phyloP scores from a whole-genome alignment of 2,113 vertebrate genomes.

The Chionodraco myersi region DNA sequence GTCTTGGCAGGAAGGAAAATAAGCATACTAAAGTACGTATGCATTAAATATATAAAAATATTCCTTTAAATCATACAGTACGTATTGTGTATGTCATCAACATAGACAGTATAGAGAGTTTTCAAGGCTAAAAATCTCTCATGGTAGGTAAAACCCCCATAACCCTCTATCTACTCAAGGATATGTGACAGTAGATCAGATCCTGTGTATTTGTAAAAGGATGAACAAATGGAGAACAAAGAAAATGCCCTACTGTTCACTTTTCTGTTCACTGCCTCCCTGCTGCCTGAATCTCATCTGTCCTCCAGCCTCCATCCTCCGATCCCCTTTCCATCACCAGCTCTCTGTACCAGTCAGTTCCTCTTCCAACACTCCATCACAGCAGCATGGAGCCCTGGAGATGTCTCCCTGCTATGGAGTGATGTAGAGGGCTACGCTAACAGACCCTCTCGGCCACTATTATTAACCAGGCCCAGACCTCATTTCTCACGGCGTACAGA shows the following conservation, averaged over 20 bases:
- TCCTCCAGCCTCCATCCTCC: slow-evolving; percentile 59
- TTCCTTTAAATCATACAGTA: not conserved
- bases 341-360: slow-evolving; percentile 59
- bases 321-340: slow-evolving; percentile 69
- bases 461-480: slow-evolving; percentile 68
- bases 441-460: slow-evolving; percentile 78
- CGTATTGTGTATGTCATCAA: not conserved
- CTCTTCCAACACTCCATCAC: slow-evolving; percentile 75
- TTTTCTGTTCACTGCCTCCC: slow-evolving; percentile 32
- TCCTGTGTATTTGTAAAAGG: slow-evolving; percentile 29
- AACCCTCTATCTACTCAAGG: not conserved
- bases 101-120: not conserved
- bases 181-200: slow-evolving; percentile 21
- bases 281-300: slow-evolving; percentile 46
- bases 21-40: not conserved
- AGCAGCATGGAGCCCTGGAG: slow-evolving; percentile 72
- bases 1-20: not conserved
- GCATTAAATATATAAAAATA: not conserved
- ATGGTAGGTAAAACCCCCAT: not conserved
- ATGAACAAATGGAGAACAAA: slow-evolving; percentile 41
- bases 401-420: slow-evolving; percentile 75
- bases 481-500: slow-evolving; percentile 74
- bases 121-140: not conserved
- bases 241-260: slow-evolving; percentile 20
- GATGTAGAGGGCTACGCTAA: slow-evolving; percentile 80